Evolutionary conservation across 2,797 vertebrate genomes (phyloP), one percentile per base, ranked within the genome.

Genomic region (Ptychadena robeensis): DNA sequence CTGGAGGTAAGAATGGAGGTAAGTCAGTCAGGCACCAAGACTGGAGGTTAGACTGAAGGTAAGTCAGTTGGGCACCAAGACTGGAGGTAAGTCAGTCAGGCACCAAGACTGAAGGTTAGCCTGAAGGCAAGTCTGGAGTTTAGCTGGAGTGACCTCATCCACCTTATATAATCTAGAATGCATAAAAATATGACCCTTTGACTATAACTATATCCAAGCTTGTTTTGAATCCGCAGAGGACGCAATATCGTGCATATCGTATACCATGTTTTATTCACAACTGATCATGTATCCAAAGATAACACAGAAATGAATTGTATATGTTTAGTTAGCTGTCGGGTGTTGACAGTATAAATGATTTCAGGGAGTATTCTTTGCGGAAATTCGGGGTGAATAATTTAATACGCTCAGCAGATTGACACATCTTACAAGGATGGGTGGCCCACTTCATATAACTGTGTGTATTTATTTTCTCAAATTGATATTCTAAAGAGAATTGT

Each of bases 301-400:
- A 82, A 82, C 57, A 82, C 48, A 68, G 30, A 44, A 48, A 34
- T 73, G 57, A 28, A 59, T 40, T 12, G 35, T 61, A 22, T 48
- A 32, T 79, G 81, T 76, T 82, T 82, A 69, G 80, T 82, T 82
- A 82, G 73, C 66, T 82, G 81, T 38, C 28, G 40, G 3, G 4
- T 18, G 35, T 70, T 70, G 48, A 70, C 35, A 18, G 4, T 79
- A 25, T 34, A 27, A 40, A 27, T 48, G 70, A 76, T 70, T 76
- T 59, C 22, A 82, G 44, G 64, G 22, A 70, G 65, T 67, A 48
- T 74, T 59, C 74, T 61, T 32, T 82, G 64, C 11, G 64, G 80
- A 82, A 68, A 63, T 68, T 37, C 64, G 40, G 22, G 59, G n/a
- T 61, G 59, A 74, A 57, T 53, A 37, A 64, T 73, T 25, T 18